Conservation (phyloP, 2,888 invertebrate species). For the Eilema depressum region DNA sequence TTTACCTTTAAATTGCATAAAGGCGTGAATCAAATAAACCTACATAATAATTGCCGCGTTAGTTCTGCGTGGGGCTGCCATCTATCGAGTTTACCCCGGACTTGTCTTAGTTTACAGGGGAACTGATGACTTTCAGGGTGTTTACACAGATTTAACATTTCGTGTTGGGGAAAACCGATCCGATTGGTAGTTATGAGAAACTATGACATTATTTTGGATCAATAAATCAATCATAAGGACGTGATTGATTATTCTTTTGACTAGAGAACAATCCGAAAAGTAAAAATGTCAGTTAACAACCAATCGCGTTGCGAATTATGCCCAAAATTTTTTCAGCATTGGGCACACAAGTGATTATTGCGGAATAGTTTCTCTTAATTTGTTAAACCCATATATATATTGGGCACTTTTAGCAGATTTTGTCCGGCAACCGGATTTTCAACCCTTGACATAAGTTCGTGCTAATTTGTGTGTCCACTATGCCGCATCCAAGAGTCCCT, state of each 20-base stretch:
- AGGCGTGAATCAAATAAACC: neutral
- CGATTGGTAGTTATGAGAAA: too few species aligned
- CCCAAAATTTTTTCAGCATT: too few species aligned
- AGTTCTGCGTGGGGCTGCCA: neutral
- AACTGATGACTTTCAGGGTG: neutral
- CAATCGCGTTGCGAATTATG: neutral
- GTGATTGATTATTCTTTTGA: too few species aligned
- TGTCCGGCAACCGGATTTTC: neutral
- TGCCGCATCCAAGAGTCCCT: constrained; percentile 30
- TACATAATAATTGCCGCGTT: neutral
- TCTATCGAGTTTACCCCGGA: too few species aligned
- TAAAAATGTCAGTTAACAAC: neutral
- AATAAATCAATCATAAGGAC: too few species aligned
- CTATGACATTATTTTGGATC: too few species aligned
- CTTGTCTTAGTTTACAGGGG: neutral
- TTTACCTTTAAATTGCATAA: neutral
- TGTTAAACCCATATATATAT: neutral
- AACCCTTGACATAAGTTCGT: neutral
- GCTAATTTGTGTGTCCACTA: neutral
- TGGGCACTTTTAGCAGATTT: neutral
- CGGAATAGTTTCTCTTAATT: neutral
- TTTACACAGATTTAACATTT: too few species aligned
- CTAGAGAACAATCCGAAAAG: neutral
- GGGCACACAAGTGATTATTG: too few species aligned
- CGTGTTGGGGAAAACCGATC: too few species aligned